A percentile compares a stretch with the other conserved stretches of the same genome.
Conservation (phyloP, 2,888 invertebrate species). For the Platycheirus albimanus region DNA sequence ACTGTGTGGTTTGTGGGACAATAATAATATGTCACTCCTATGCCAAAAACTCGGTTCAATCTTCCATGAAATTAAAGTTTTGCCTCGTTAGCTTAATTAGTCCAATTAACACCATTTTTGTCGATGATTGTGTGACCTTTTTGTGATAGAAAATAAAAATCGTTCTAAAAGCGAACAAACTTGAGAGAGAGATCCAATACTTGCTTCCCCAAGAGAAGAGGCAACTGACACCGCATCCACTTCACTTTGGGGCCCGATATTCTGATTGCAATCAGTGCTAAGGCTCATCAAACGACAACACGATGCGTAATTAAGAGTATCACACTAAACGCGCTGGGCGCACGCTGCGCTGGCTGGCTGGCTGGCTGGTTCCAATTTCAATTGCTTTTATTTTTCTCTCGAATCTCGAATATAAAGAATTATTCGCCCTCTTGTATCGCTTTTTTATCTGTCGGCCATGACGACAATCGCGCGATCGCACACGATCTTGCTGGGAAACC, state of each 20-base stretch:
- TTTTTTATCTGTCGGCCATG: slow-evolving; percentile 46
- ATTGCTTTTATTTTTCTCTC: slow-evolving; percentile 3
- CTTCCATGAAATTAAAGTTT: slow-evolving; percentile 8
- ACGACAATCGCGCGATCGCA: slow-evolving; percentile 68
- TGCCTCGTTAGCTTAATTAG: slow-evolving; percentile 69
- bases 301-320: slow-evolving; percentile 74
- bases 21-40: background rate
- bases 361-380: no score
- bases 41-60: background rate
- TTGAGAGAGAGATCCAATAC: background rate
- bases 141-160: slow-evolving; percentile 5
- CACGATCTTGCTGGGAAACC: slow-evolving; percentile 60
- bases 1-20: no score
- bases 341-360: no score
- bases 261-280: slow-evolving; percentile 64
- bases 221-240: slow-evolving; percentile 33
- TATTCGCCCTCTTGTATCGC: slow-evolving; percentile 20
- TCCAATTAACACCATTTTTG: slow-evolving; percentile 68
- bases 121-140: slow-evolving; percentile 63
- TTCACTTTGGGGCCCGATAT: no score
- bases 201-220: no score
- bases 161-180: background rate
- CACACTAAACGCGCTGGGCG: slow-evolving; percentile 48
- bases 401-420: background rate
- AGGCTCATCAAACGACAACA: slow-evolving; percentile 69